Evolutionary conservation across 1,140 invertebrate species (phyloP), one percentile per base, ranked within the genome.

Genomic region (Eupristina koningsbergeri): DNA sequence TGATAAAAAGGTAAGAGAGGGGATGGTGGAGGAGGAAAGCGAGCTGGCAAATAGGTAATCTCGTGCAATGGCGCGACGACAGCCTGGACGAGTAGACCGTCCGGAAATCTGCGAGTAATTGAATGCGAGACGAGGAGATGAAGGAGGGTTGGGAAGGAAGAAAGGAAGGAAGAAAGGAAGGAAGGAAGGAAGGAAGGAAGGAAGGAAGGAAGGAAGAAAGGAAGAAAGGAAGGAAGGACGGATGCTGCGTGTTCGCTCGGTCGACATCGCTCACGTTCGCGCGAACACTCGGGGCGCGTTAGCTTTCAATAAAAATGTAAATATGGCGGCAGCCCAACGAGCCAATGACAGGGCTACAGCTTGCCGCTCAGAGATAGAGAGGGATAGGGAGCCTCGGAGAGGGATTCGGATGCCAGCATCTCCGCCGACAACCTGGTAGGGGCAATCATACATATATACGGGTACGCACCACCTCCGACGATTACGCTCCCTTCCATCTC

Each of bases 231-330:
- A 73, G 71, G 36, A 45, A 50, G 81, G 47, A 34, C 22, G 76
- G 31, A 67, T 5, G 61, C n/a, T n/a, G n/a, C 61, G 71, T 71
- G 71, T 63, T 50, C 74, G 76, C n/a, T 87, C 89, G 85, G 87
- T 85, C 87, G 84, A 89, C 89, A 90, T 92, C 91, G 89, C 89
- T 91, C 91, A 92, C 88, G 53, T 41, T 78, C 85, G 86, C 89
- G 88, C 87, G 88, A 90, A 41, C 61, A 36, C 76, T 39, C 76
- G 36, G 61, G n/a, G 58, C 36, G 34, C 91, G 91, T 91, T 89
- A 91, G 90, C 91, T 92, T 92, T 92, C 91, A 92, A 92, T 92
- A 92, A 92, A 92, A 92, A 92, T 92, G 91, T 92, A 92, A 92
- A 92, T 92, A 92, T 92, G 91, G 91, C 91, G 89, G 91, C 91